Base-by-base conservation (phyloP, 2,113 vertebrate genomes). In the Seriola rivoliana region DNA sequence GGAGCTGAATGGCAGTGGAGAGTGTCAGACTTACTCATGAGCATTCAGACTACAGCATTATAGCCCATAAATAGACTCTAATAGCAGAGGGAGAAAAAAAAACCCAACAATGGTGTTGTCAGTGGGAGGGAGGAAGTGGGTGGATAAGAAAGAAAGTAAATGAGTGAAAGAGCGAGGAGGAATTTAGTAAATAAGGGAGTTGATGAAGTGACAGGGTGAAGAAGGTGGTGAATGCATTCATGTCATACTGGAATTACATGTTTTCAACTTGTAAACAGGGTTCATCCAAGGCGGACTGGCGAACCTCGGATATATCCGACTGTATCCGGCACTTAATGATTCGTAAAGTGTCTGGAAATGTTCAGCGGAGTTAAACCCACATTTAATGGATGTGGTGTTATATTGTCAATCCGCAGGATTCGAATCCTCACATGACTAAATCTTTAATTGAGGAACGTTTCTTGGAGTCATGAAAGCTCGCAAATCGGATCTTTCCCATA, bases 11-110 rank as follows among this genome's bases (percentile, higher is more conserved):
- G 48, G 58, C 59, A 5, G 62, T 59, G 52, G 8, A 50, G 52
- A 62, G 63, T 23, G 38, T 64, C 57, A 68, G 60, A 72, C 68
- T 48, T 23, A 65, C 42, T 82, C 52, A 46, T 38, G 75, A 74
- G 44, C 38, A 4, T 73, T 57, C 11, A 65, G 60, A 73, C 67
- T 5, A 66, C n/a, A 29, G 46, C 29, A 75, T 52, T 52, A 62
- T 0, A 9, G 59, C 62, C 23, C 23, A 46, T 34, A 60, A 62
- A 60, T 60, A 58, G 19, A 57, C 34, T 40, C 36, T 25, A 67
- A 50, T 52, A 50, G 25, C 32, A 25, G 57, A 0, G 63, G 62
- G 6, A 8, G 17, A 38, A 4, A 23, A 42, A 42, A 11, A 42
- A 8, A 11, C 13, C 73, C 21, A 14, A 1, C 32, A 5, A 23